Conservation (phyloP, 1,140 invertebrate genomes). For the Oreohelix idahoensis region DNA sequence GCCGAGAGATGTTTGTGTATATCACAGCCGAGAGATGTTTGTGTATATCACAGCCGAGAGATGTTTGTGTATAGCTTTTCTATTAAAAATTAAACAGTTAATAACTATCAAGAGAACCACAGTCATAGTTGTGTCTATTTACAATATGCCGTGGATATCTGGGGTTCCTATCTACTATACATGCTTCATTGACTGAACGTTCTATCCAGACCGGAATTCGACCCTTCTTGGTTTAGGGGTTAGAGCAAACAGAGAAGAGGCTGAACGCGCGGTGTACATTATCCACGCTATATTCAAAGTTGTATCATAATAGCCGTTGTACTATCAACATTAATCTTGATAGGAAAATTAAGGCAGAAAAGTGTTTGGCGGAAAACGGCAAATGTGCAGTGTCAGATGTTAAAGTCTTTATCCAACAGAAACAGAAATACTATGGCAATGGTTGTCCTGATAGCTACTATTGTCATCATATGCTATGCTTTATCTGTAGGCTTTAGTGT, state of each 20-base stretch:
- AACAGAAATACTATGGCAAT: neutral
- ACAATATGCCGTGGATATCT: neutral
- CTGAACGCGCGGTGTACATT: too few species aligned
- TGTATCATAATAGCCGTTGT: neutral
- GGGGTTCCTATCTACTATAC: neutral
- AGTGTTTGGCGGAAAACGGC: constrained; percentile 4
- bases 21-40: too few species aligned
- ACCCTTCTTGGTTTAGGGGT: neutral
- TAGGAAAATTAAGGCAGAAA: neutral
- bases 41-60: too few species aligned
- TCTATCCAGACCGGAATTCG: neutral
- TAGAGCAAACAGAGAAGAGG: neutral
- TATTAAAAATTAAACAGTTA: neutral
- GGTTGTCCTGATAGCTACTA: constrained; percentile 1
- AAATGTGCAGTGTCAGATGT: neutral
- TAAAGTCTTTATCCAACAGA: neutral
- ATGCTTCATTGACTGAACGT: neutral
- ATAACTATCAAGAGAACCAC: neutral
- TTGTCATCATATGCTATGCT: constrained; percentile 12
- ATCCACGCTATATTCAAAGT: neutral
- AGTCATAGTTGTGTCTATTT: neutral
- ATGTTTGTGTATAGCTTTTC: too few species aligned
- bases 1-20: too few species aligned
- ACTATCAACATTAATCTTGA: neutral
- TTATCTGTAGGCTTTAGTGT: too few species aligned